Evolutionary conservation across 2,797 vertebrate species (phyloP).

Genomic region (Naso thynnoides): DNA sequence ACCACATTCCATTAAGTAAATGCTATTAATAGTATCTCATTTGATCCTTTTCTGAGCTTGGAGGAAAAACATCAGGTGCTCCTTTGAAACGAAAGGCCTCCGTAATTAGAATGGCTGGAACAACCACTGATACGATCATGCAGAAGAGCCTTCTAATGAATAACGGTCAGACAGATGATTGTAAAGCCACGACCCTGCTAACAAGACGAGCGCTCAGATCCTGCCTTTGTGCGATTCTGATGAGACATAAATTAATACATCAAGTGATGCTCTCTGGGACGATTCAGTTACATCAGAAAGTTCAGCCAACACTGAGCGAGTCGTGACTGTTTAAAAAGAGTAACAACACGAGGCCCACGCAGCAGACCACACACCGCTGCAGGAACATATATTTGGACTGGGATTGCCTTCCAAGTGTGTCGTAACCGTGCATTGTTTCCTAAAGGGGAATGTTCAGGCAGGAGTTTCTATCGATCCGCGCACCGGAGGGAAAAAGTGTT

Average conservation of each 20-base stretch:
- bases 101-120: constrained; percentile 36
- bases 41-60: constrained; percentile 11
- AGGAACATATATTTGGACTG: constrained; percentile 46
- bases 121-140: constrained; percentile 9
- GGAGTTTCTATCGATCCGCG: constrained; percentile 47
- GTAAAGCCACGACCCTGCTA: constrained; percentile 10
- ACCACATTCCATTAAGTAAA: constrained; percentile 29
- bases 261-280: constrained; percentile 14
- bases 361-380: constrained; percentile 63
- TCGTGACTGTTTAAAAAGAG: constrained; percentile 68
- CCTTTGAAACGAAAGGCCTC: constrained; percentile 37
- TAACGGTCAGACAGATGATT: constrained; percentile 10
- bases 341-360: constrained; percentile 57
- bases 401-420: constrained; percentile 60
- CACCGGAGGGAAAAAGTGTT: constrained; percentile 16
- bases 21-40: constrained; percentile 35
- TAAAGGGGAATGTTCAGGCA: constrained; percentile 21
- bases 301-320: constrained; percentile 38
- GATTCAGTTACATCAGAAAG: constrained; percentile 39
- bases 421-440: constrained; percentile 43
- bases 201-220: constrained; percentile 7
- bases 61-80: constrained; percentile 39
- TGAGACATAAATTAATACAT: constrained; percentile 31
- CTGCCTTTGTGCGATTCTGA: constrained; percentile 18
- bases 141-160: constrained; percentile 36